Percentiles rank a stretch among this genome's conserved stretches.
Evolutionary conservation across 2,113 vertebrate genomes (phyloP).

Genomic region (Grammomys surdaster): DNA sequence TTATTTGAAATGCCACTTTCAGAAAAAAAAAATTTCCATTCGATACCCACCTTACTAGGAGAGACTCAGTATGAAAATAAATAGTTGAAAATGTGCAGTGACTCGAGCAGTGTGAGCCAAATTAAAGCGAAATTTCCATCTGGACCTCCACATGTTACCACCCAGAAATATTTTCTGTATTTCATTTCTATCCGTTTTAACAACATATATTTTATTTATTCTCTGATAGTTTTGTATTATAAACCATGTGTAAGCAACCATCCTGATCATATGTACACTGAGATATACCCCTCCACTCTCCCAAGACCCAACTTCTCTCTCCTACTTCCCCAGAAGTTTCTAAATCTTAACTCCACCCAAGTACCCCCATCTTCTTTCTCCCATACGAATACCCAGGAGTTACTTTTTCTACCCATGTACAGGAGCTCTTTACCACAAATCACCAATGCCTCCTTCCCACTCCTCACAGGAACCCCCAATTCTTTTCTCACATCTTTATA

Average conservation of each 20-base stretch:
- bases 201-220: not conserved
- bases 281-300: not conserved
- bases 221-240: not conserved
- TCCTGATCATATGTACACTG: not conserved
- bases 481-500: not conserved
- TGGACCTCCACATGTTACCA: slow-evolving; percentile 46
- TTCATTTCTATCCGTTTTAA: slow-evolving; percentile 26
- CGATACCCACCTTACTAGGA: slow-evolving; percentile 46
- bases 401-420: not conserved
- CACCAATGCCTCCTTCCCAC: not conserved
- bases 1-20: slow-evolving; percentile 76
- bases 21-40: slow-evolving; percentile 77
- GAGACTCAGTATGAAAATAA: slow-evolving; percentile 75
- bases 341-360: no score
- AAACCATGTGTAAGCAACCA: not conserved
- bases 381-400: not conserved
- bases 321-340: not conserved
- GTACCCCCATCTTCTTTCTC: not conserved
- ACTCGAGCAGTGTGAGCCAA: slow-evolving; percentile 72
- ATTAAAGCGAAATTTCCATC: slow-evolving; percentile 81
- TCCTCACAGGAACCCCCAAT: no score
- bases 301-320: not conserved
- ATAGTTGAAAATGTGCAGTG: slow-evolving; percentile 80
- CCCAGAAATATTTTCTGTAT: slow-evolving; percentile 66
- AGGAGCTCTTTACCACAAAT: not conserved